Conservation (phyloP, 2,797 vertebrate genomes). For the Moxostoma hubbsi region DNA sequence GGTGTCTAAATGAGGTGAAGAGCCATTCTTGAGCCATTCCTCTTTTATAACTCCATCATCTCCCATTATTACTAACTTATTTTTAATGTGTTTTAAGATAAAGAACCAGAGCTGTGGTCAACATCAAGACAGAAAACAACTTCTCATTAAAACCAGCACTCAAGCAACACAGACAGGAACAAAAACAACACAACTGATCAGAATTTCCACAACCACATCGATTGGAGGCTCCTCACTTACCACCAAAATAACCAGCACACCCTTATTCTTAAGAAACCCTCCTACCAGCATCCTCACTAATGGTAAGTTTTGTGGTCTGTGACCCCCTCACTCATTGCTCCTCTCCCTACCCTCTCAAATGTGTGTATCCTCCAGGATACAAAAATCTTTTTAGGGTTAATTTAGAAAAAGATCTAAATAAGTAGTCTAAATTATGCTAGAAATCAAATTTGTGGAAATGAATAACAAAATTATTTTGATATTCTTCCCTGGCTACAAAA, state of each 20-base stretch:
- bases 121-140: slow-evolving; percentile 67
- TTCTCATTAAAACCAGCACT: slow-evolving; percentile 69
- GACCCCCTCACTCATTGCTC: too few relatives aligned
- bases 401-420: too few relatives aligned
- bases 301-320: slow-evolving; percentile 69
- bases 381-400: too few relatives aligned
- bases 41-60: background rate
- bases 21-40: background rate
- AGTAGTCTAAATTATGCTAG: too few relatives aligned
- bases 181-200: slow-evolving; percentile 68
- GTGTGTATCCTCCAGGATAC: too few relatives aligned
- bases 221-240: slow-evolving; percentile 70
- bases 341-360: too few relatives aligned
- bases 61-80: background rate
- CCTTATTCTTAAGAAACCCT: slow-evolving; percentile 63
- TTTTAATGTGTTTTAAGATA: slow-evolving; percentile 70
- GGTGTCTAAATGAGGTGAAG: slow-evolving; percentile 90
- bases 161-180: slow-evolving; percentile 65
- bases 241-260: slow-evolving; percentile 67
- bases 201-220: slow-evolving; percentile 67
- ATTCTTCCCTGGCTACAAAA: too few relatives aligned
- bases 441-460: too few relatives aligned
- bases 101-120: slow-evolving; percentile 81
- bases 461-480: too few relatives aligned
- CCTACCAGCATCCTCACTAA: slow-evolving; percentile 82